phyloP scores from a whole-genome alignment of 2,113 vertebrate species.

The Anolis carolinensis region DNA sequence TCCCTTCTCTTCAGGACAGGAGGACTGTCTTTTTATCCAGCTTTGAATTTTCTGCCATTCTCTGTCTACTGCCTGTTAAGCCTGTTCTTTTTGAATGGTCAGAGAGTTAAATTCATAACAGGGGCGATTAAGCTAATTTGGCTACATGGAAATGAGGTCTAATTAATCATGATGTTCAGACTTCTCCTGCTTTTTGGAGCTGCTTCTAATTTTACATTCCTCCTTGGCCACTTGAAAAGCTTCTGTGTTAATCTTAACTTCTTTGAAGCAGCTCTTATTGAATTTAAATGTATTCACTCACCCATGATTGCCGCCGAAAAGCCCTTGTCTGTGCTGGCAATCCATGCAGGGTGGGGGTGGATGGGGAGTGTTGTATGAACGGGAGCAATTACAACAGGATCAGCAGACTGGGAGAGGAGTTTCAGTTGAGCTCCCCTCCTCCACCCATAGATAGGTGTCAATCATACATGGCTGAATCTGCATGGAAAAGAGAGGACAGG shows the following conservation, averaged over 20 bases:
- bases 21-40: not conserved
- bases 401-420: not conserved
- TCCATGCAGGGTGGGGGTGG: not conserved
- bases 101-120: not conserved
- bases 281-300: constrained; percentile 25
- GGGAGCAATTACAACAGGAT: not conserved
- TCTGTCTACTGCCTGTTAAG: not conserved
- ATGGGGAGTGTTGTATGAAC: not conserved
- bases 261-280: constrained; percentile 27
- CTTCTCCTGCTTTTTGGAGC: constrained; percentile 5
- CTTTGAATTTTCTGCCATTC: not conserved
- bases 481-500: too few relatives aligned
- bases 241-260: constrained; percentile 26
- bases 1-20: not conserved
- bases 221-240: constrained; percentile 36
- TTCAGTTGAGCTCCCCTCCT: not conserved
- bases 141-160: constrained; percentile 13
- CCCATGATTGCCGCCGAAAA: constrained; percentile 1
- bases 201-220: constrained; percentile 19
- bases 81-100: not conserved
- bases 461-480: not conserved
- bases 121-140: constrained; percentile 2
- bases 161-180: constrained; percentile 26
- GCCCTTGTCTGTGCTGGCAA: constrained; percentile 16
- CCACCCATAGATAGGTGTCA: not conserved